Evolutionary conservation across 2,888 invertebrate species (phyloP), one percentile per base, ranked within the genome.

Genomic region (Lymantria dispar): DNA sequence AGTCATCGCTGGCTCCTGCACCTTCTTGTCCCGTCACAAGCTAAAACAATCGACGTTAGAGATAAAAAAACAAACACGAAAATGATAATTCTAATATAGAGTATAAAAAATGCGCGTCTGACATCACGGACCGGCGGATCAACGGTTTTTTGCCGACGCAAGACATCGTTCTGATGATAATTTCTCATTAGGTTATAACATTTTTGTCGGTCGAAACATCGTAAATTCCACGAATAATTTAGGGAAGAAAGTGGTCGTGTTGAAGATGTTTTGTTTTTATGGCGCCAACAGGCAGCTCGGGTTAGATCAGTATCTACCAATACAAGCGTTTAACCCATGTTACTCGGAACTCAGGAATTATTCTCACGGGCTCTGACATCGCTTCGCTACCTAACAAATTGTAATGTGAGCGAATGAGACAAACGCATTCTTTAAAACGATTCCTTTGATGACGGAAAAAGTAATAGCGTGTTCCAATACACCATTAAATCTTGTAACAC

Each of bases 101-200:
- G 71, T 63, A 73, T 70, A 83, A 87, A 87, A 87, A 87, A 84
- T 81, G 78, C 72, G 80, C 81, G 74, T 75, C 76, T 72, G 72
- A 70, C 73, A 69, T 76, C 70, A 53, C 50, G 54, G 69, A 70
- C 70, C 72, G 71, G 66, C 70, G 71, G 78, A 80, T 74, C 84
- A 83, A 78, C 79, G 71, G 74, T 85, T 89, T 89, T 89, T 88
- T 87, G 86, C 85, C 72, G 68, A 64, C 72, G 76, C 80, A 81
- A 77, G 80, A 76, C 58, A 60, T 51, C 60, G 77, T 52, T 70
- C 79, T 86, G 86, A 89, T 90, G 88, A 88, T 91, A 89, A 90
- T 90, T 91, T 89, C 90, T 90, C 89, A 91, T 91, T 90, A 89
- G 87, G 84, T 85, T 88, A 87, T 87, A 88, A 85, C 85, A 86